Conservation (phyloP, 2,113 vertebrate genomes). For the Ciconia maguari region DNA sequence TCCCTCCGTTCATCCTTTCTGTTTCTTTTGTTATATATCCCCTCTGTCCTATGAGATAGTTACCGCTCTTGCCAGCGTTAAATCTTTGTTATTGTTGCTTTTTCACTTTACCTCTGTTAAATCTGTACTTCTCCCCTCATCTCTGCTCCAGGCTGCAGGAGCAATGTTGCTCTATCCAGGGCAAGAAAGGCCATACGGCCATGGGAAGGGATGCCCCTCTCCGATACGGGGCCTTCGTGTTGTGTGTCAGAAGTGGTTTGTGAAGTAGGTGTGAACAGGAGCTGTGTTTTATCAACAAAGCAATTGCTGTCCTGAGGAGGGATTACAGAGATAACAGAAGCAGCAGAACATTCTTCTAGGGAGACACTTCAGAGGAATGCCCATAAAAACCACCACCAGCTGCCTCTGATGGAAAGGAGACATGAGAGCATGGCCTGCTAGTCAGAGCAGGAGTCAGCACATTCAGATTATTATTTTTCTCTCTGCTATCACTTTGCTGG, state of each 20-base stretch:
- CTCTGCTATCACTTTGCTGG: neutral
- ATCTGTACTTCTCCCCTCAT: neutral
- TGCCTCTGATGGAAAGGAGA: neutral
- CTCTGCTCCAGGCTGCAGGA: neutral
- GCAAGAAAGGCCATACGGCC: neutral
- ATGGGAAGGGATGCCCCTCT: neutral
- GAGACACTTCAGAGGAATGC: neutral
- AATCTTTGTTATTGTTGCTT: neutral
- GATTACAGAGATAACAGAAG: neutral
- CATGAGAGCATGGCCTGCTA: fast-evolving
- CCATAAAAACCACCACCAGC: neutral
- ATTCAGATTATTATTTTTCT: neutral
- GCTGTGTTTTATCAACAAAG: conserved; percentile 15
- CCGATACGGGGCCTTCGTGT: fast-evolving
- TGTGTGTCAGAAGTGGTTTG: neutral
- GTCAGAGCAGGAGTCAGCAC: neutral
- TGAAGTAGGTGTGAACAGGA: conserved; percentile 26
- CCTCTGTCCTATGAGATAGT: neutral
- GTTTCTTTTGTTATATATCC: neutral
- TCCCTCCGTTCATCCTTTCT: neutral
- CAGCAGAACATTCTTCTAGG: neutral
- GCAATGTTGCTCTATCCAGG: neutral
- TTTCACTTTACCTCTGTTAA: neutral
- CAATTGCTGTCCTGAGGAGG: neutral
- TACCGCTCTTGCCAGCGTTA: fast-evolving